Conservation (phyloP, 2,113 vertebrate genomes). For the Acrocephalus arundinaceus region DNA sequence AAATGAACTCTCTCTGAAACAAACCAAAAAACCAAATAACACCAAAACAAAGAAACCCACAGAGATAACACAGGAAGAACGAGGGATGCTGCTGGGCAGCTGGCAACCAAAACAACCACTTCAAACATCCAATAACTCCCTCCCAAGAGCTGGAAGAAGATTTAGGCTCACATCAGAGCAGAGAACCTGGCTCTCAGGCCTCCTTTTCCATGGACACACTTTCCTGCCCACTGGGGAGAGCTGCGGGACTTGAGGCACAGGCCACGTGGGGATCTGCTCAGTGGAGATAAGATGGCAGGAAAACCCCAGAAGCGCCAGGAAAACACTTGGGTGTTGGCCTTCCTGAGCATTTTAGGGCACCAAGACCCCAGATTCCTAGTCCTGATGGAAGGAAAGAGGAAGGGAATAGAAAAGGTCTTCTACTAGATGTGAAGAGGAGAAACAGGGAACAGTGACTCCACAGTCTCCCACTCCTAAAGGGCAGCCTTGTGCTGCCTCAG, state of each 20-base stretch:
- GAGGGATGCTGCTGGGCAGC: not conserved
- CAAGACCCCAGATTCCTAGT: not conserved
- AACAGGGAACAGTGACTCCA: not conserved
- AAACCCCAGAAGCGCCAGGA: not conserved
- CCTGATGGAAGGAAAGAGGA: not conserved
- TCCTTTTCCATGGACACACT: not conserved
- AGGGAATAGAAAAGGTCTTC: not conserved
- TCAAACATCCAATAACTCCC: not conserved
- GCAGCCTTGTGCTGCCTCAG: not conserved
- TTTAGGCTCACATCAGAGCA: not conserved
- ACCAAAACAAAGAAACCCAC: not conserved
- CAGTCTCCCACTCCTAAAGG: not conserved
- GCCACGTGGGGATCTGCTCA: fast-evolving
- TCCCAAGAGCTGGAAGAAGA: not conserved
- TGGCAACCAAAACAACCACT: not conserved
- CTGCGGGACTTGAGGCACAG: not conserved
- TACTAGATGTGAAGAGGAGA: not conserved
- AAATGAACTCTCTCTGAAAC: not conserved
- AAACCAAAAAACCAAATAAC: not conserved
- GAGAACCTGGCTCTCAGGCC: not conserved
- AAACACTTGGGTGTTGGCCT: not conserved
- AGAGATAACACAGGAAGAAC: not conserved
- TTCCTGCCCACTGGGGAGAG: not conserved
- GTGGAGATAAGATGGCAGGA: not conserved
- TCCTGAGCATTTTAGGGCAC: not conserved